Percentiles rank a stretch among this genome's conserved stretches.
Evolutionary conservation across 37 sponge, comb jelly and placozoan genomes (phyloP).

Genomic region (Halichondria panicea): DNA sequence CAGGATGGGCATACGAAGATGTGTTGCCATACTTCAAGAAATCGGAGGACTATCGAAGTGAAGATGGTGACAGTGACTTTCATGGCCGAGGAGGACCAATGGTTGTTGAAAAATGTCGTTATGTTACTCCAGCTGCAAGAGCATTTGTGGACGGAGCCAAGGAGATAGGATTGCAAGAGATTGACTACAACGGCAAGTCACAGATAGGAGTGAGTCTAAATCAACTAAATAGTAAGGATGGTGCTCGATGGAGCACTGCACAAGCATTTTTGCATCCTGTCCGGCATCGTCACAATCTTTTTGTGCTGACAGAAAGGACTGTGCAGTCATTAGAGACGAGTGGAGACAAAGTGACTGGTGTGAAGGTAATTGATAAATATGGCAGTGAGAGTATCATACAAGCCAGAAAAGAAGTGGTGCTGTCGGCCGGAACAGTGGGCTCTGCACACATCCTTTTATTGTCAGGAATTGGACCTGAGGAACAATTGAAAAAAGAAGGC

Average conservation of each 20-base stretch:
- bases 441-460: constrained; percentile 68
- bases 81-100: constrained; percentile 57
- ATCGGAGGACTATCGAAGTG: constrained; percentile 28
- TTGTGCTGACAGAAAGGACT: constrained; percentile 29
- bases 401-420: constrained; percentile 62
- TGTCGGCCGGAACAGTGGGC: constrained; percentile 70
- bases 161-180: constrained; percentile 51
- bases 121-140: constrained; percentile 31
- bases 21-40: constrained; percentile 85
- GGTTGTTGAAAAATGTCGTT: constrained; percentile 33
- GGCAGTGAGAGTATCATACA: constrained; percentile 19
- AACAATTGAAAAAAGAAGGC: constrained; percentile 13
- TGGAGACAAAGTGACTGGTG: constrained; percentile 17
- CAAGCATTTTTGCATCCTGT: constrained; percentile 65
- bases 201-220: constrained; percentile 60
- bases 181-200: constrained; percentile 62
- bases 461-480: constrained; percentile 77
- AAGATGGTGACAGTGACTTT: constrained; percentile 32
- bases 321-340: constrained; percentile 47
- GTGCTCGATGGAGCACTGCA: constrained; percentile 49
- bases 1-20: constrained; percentile 68
- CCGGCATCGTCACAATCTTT: constrained; percentile 44
- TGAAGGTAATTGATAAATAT: constrained; percentile 7
- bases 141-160: constrained; percentile 53
- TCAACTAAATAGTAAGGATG: constrained; percentile 41